Evolutionary conservation across 2,113 vertebrate genomes (phyloP), one percentile per base, ranked within the genome.

Genomic region (Asarcornis scutulata): DNA sequence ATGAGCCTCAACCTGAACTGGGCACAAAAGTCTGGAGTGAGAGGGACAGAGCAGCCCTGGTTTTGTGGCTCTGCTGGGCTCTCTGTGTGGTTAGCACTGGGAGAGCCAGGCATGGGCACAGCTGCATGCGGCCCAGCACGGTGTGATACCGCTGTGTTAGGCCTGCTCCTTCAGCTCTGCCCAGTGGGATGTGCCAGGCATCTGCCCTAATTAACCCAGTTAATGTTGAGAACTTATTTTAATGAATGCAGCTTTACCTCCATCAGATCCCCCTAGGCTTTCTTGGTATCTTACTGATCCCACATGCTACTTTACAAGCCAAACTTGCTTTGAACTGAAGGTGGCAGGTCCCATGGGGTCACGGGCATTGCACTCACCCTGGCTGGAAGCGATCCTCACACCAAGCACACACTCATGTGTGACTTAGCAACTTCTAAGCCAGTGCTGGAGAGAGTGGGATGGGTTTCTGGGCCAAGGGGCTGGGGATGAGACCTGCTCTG

Each of bases 121-220:
- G 75, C 32, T 2, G 0, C 53, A 3, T 20, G 8, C 4, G 1
- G 0, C 60, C 50, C 60, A 3, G 44, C 0, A 3, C 18, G 5
- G 53, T 25, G 22, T 2, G 8, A 63, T 29, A 50, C 17, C 29
- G 25, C 44, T 44, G 55, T 1, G 0, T 26, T 66, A 62, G 78
- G 42, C 53, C 48, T 1, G 0, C 27, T 83, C 63, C 55, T 63
- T 16, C 48, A 13, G 17, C 59, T 31, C 44, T 38, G 63, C 64
- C 58, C 1, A 0, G 50, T 15, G 77, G 46, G 36, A 42, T 46
- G 42, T 84, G 84, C 48, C 52, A 63, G 53, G 34, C 15, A 69
- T 13, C 26, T 58, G 80, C 52, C 0, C 11, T 44, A 68, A 56
- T 69, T 62, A 88, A 88, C 9, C 34, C 44, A 2, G 32, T 42